phyloP scores from a whole-genome alignment of 2,888 invertebrate species.

The Nezara viridula region DNA sequence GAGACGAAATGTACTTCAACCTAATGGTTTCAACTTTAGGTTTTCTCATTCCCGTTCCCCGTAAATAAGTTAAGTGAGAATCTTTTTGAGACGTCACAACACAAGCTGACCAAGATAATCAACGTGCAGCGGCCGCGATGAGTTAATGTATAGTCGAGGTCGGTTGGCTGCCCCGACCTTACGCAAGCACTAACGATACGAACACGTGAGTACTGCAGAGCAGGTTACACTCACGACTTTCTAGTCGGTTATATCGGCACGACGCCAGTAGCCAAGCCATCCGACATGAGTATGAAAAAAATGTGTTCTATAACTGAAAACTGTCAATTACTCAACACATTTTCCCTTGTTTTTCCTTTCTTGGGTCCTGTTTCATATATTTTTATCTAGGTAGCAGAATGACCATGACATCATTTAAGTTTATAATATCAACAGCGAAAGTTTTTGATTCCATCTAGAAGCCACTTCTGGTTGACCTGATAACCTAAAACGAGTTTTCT shows the following conservation, averaged over 20 bases:
- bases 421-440: background rate
- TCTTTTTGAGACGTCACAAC: background rate
- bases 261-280: background rate
- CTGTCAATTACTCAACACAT: background rate
- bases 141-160: background rate
- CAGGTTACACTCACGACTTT: constrained; percentile 44
- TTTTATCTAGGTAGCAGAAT: background rate
- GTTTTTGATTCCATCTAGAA: background rate
- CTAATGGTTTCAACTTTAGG: background rate
- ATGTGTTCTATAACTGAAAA: background rate
- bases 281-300: constrained; percentile 24
- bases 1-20: background rate
- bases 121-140: background rate
- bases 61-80: background rate
- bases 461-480: background rate
- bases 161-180: background rate
- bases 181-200: constrained; percentile 1
- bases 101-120: background rate
- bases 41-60: background rate
- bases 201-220: constrained; percentile 31
- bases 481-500: background rate
- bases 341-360: background rate
- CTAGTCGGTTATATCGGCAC: constrained; percentile 19
- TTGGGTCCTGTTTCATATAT: background rate
- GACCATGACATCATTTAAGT: background rate